Evolutionary conservation across 2,113 vertebrate genomes (phyloP), one percentile per base, ranked within the genome.

Genomic region (Heterocephalus glaber): DNA sequence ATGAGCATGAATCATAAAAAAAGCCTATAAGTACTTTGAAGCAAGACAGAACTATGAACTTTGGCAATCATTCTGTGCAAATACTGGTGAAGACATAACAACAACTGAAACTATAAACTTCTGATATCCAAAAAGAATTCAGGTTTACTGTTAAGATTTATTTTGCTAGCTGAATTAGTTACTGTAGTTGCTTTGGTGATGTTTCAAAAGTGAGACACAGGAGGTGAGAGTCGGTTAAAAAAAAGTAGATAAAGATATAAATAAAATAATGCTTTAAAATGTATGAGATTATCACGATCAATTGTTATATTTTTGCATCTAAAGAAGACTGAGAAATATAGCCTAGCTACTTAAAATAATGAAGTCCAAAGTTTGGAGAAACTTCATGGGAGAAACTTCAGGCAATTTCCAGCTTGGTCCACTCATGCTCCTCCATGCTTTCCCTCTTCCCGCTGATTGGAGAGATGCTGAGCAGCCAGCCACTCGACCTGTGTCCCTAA

Each of bases 61-160:
- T 33, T 74, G 12, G 47, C 60, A 95, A 63, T 70, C 20, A 94
- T 93, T 85, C 49, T 86, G 54, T 38, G 79, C 26, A 86, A 96
- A 95, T 93, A 92, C 1, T 56, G 3, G 33, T 74, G 26, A 84
- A 79, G 94, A 84, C 60, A 20, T 16, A 22, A 84, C 89, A 14
- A 96, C 20, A 86, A 54, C 86, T 60, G 85, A 90, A 92, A 58
- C 3, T 14, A 65, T 61, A 68, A 72, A 7, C 68, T 86, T 52
- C 47, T 77, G 11, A 47, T 66, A 81, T 26, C 24, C 47, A 68
- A 86, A 96, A 68, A 93, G 49, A 96, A 58, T 35, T 63, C 22
- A 77, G 81, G 66, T 82, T 61, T 60, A 30, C 14, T 66, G 28
- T 20, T 79, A 90, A 95, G 24, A 47, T 33, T 56, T 30, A 72